Evolutionary conservation across 2,888 invertebrate genomes (phyloP), one percentile per base, ranked within the genome.

Genomic region (Xestia sexstrigata): DNA sequence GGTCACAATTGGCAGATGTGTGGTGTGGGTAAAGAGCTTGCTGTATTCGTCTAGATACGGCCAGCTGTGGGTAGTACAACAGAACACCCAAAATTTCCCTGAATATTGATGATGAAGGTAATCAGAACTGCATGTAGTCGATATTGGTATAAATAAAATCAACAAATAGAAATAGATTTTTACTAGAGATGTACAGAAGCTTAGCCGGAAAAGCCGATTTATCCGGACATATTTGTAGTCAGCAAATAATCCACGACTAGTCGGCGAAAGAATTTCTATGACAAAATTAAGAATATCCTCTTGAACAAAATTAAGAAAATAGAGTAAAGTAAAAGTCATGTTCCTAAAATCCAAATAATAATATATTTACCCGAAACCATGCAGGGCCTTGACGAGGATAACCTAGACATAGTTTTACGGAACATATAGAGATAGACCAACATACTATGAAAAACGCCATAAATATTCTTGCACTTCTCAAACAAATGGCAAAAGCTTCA

Each of bases 1-100:
- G 20, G 65, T 68, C 74, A 67, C 63, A 72, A 70, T 77, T 83
- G 72, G 65, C 88, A 71, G 79, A 88, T 88, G 72, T 78, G 39
- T 65, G 49, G 72, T n/a, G 23, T 71, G 60, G 58, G 35, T 47
- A 23, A 55, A 62, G 30, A 39, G 39, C 62, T 72, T 74, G 65
- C 74, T 86, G 15, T 63, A 11, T 70, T 68, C n/a, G 20, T 62
- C 3, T 65, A 63, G 26, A n/a, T 60, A 62, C 4, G 3, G 23
- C n/a, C 74, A 70, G 71, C 62, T 86, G 78, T 39, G n/a, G 6
- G 0, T 26, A 9, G 35, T 20, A 39, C 47, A 45, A 52, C 47
- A 47, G 20, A 74, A 26, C 15, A 26, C 15, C n/a, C 39, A 55
- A 63, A 73, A 30, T 68, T 71, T 83, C 52, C 30, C 52, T 26